phyloP scores from a whole-genome alignment of 1,140 invertebrate genomes.

The Heliconius congener region DNA sequence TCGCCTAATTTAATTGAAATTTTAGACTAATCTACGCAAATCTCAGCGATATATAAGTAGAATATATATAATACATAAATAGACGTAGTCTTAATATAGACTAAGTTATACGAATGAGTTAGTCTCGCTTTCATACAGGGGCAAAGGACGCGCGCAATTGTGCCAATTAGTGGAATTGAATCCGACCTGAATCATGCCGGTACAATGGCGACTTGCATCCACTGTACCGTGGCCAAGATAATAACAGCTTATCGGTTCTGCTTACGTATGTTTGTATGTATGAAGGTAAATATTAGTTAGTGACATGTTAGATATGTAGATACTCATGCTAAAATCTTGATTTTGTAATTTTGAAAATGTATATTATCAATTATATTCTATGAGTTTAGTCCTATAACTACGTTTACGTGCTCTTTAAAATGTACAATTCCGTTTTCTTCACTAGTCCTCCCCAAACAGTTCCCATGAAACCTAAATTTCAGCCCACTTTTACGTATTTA shows the following conservation, averaged over 20 bases:
- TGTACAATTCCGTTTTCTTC: too few relatives aligned
- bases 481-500: too few relatives aligned
- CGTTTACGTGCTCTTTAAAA: too few relatives aligned
- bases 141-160: slow-evolving; percentile 63
- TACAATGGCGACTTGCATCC: slow-evolving; percentile 35
- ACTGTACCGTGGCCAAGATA: slow-evolving; percentile 27
- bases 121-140: slow-evolving; percentile 47
- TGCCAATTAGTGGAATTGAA: slow-evolving; percentile 51
- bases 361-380: too few relatives aligned
- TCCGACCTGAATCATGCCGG: slow-evolving; percentile 44
- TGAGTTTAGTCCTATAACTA: too few relatives aligned
- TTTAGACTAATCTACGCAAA: background rate
- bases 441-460: too few relatives aligned
- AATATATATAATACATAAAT: too few relatives aligned
- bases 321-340: too few relatives aligned
- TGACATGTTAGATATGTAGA: too few relatives aligned
- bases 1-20: too few relatives aligned
- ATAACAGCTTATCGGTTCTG: slow-evolving; percentile 6
- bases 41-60: background rate
- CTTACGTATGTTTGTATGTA: background rate
- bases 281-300: background rate
- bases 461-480: too few relatives aligned
- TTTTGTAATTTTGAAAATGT: too few relatives aligned
- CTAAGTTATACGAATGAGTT: slow-evolving; percentile 29
- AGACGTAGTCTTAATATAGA: background rate